A percentile compares a stretch with the other conserved stretches of the same genome.
These are phyloP conservation scores for Drosophila kokeensis DNA, from an alignment of 2,888 invertebrate genomes.

Conservation along the genomic window DNA sequence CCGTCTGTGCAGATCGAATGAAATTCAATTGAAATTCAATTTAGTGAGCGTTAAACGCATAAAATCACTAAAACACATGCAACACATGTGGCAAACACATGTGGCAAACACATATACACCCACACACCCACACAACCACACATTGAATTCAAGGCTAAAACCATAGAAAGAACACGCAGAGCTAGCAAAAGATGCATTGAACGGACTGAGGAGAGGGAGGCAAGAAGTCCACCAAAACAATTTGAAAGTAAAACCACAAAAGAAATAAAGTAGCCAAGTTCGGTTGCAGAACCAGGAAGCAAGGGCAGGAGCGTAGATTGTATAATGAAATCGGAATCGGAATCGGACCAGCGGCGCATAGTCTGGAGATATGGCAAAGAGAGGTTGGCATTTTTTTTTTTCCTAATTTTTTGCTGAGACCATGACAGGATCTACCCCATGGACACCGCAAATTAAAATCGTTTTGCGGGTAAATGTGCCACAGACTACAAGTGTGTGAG, in stretches of 20 bases:
- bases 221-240: conserved; percentile 61
- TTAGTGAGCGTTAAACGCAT: conserved; percentile 39
- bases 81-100: conserved; percentile 58
- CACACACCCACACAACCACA: conserved; percentile 5
- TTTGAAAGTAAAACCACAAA: conserved; percentile 67
- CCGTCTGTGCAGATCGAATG: conserved; percentile 6
- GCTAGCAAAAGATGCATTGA: conserved; percentile 21
- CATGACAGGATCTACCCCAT: conserved; percentile 30
- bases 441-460: conserved; percentile 76
- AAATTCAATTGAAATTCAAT: conserved; percentile 51
- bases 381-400: conserved; percentile 1
- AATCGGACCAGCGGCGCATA: conserved; percentile 49
- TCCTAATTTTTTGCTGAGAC: conserved; percentile 2
- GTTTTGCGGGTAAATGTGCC: conserved; percentile 68
- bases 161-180: conserved; percentile 20
- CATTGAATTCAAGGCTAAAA: conserved; percentile 31
- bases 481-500: conserved; percentile 21
- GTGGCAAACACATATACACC: no score
- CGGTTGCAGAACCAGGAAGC: conserved; percentile 51
- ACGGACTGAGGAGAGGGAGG: background rate
- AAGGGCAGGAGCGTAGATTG: conserved; percentile 51
- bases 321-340: conserved; percentile 72
- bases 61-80: conserved; percentile 48
- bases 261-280: conserved; percentile 54
- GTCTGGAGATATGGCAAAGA: conserved; percentile 22